phyloP scores from a whole-genome alignment of 2,888 invertebrate genomes.

The Cheilosia variabilis region DNA sequence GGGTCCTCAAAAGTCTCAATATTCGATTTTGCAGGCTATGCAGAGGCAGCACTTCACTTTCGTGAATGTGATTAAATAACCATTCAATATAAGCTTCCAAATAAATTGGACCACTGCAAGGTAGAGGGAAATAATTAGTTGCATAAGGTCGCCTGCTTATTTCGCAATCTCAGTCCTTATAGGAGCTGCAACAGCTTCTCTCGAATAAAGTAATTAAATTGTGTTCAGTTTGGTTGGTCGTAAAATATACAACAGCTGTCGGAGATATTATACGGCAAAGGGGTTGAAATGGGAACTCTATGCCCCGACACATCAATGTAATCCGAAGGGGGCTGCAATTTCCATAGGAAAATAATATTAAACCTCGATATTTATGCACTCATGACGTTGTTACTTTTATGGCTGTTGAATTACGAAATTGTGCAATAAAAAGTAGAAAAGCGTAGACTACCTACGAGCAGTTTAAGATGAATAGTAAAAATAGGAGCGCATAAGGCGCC shows the following conservation, averaged over 20 bases:
- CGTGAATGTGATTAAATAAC: slow-evolving; percentile 1
- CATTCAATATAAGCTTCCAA: neutral
- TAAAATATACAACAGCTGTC: slow-evolving; percentile 67
- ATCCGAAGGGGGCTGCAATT: neutral
- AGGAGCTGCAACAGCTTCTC: slow-evolving; percentile 14
- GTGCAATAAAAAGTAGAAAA: too few relatives aligned
- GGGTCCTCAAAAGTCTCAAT: neutral
- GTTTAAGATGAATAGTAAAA: too few relatives aligned
- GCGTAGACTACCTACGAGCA: too few relatives aligned
- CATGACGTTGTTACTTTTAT: too few relatives aligned
- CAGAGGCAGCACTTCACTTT: neutral
- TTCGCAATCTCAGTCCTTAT: neutral
- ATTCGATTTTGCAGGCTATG: neutral
- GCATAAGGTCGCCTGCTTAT: slow-evolving; percentile 45
- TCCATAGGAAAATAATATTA: too few relatives aligned
- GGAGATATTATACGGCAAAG: slow-evolving; percentile 35
- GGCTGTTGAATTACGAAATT: too few relatives aligned
- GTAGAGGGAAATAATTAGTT: slow-evolving; percentile 54
- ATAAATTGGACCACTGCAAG: neutral
- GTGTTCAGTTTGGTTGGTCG: slow-evolving; percentile 36
- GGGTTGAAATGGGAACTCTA: neutral
- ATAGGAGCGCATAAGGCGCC: too few relatives aligned
- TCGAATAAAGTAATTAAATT: slow-evolving; percentile 58
- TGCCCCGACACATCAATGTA: neutral
- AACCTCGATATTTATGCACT: too few relatives aligned